A percentile compares a stretch with the other conserved stretches of the same genome.
Evolutionary conservation across 2,113 vertebrate species (phyloP).

Genomic region (Sander lucioperca): DNA sequence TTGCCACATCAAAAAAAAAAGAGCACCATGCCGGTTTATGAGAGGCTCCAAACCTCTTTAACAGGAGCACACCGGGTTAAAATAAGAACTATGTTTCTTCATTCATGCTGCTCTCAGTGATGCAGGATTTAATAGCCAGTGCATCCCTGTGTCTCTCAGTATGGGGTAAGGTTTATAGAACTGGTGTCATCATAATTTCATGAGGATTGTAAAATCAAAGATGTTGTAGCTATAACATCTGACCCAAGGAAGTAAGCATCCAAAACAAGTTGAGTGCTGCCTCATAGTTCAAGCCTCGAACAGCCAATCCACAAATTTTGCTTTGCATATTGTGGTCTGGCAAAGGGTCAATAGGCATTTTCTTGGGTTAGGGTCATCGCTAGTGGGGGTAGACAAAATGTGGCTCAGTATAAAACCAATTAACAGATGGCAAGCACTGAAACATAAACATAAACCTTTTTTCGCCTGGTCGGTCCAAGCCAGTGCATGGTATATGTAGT

Average conservation of each 20-base stretch:
- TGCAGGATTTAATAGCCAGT: slow-evolving; percentile 33
- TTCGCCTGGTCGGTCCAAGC: neutral
- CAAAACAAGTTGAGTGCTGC: slow-evolving; percentile 45
- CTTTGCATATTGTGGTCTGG: slow-evolving; percentile 52
- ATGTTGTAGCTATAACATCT: slow-evolving; percentile 25
- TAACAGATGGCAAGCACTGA: slow-evolving; percentile 33
- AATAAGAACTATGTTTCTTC: slow-evolving; percentile 53
- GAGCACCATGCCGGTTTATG: slow-evolving; percentile 59
- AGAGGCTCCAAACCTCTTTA: slow-evolving; percentile 45
- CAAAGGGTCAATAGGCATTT: slow-evolving; percentile 10
- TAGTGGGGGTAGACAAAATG: slow-evolving; percentile 9
- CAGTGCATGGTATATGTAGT: neutral
- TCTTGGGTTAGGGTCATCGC: slow-evolving; percentile 3
- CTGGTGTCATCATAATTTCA: slow-evolving; percentile 26
- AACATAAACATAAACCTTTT: slow-evolving; percentile 35
- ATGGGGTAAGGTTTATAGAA: slow-evolving; percentile 44
- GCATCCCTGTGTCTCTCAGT: slow-evolving; percentile 47
- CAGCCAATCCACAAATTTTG: slow-evolving; percentile 22
- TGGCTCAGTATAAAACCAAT: slow-evolving; percentile 1
- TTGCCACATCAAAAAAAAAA: slow-evolving; percentile 49
- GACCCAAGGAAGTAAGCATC: slow-evolving; percentile 41
- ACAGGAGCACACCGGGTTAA: slow-evolving; percentile 44
- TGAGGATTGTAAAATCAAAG: slow-evolving; percentile 37
- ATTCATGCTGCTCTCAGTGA: slow-evolving; percentile 47
- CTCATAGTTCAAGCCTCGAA: slow-evolving; percentile 20